Percentiles rank a stretch among this genome's conserved stretches.
Conservation (phyloP, 2,113 vertebrate species). For the Cynocephalus volans region DNA sequence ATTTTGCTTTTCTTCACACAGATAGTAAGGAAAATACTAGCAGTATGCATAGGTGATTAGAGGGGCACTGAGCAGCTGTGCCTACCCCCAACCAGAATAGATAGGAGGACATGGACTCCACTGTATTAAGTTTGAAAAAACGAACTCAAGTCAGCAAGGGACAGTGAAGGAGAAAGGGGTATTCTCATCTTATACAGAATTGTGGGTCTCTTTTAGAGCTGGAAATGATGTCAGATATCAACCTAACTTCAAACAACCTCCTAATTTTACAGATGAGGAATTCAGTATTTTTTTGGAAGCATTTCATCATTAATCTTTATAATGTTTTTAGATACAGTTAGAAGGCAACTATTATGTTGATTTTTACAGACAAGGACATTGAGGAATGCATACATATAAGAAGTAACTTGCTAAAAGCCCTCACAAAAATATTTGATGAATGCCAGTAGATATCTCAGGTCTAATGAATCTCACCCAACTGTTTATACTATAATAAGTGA, state of each 20-base stretch:
- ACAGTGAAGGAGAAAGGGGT: background rate
- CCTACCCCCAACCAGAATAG: accelerated
- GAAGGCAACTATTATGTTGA: background rate
- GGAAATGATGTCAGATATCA: background rate
- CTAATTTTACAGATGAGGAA: background rate
- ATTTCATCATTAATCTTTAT: background rate
- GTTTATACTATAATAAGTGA: background rate
- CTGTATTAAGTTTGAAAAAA: background rate
- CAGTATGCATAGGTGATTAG: background rate
- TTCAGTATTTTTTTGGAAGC: background rate
- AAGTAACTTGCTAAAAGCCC: background rate
- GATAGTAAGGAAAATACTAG: background rate
- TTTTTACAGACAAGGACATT: slow-evolving; percentile 25
- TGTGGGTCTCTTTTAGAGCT: background rate
- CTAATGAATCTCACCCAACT: background rate
- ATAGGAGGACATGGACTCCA: background rate
- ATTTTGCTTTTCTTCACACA: too few species aligned
- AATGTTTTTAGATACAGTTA: background rate
- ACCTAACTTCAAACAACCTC: background rate
- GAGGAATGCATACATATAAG: background rate
- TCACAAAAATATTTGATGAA: background rate
- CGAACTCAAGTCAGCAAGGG: background rate
- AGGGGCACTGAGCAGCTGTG: background rate
- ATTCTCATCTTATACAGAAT: background rate
- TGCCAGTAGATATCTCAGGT: background rate